A percentile compares a stretch with the other conserved stretches of the same genome.
phyloP scores from a whole-genome alignment of 2,888 invertebrate species.

The Oscheius onirici region DNA sequence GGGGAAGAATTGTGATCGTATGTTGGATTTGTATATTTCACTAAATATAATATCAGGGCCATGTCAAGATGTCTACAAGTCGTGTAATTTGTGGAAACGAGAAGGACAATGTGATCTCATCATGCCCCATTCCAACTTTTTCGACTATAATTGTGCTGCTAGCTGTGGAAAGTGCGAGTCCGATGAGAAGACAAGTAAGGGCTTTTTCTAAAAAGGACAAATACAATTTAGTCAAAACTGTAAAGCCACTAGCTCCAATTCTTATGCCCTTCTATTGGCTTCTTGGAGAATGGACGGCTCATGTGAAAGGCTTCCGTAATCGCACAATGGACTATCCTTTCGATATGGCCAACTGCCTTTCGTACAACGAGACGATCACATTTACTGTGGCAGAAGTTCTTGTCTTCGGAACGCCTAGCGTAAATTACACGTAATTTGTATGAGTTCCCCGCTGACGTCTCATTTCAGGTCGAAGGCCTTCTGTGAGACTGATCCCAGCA shows the following conservation, averaged over 20 bases:
- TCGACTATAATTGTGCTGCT: slow-evolving; percentile 57
- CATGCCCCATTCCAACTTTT: slow-evolving; percentile 50
- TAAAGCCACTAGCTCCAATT: slow-evolving; percentile 52
- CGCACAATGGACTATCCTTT: slow-evolving; percentile 51
- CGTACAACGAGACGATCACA: slow-evolving; percentile 51
- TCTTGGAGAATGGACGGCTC: slow-evolving; percentile 54
- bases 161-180: slow-evolving; percentile 49
- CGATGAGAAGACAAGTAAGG: slow-evolving; percentile 34
- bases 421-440: slow-evolving; percentile 51
- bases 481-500: slow-evolving; percentile 38
- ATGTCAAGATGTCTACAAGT: slow-evolving; percentile 55
- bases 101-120: slow-evolving; percentile 56
- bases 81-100: slow-evolving; percentile 56
- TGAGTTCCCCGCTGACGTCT: not conserved
- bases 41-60: slow-evolving; percentile 40
- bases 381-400: slow-evolving; percentile 49
- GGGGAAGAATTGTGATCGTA: slow-evolving; percentile 56
- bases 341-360: slow-evolving; percentile 44
- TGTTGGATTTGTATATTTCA: not conserved
- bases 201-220: not conserved
- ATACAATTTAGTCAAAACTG: slow-evolving; percentile 43
- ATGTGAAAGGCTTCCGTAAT: slow-evolving; percentile 47
- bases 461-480: slow-evolving; percentile 41
- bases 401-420: slow-evolving; percentile 55
- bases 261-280: slow-evolving; percentile 53